These are phyloP conservation scores for Podabrus alpinus DNA, from an alignment of 2,888 invertebrate genomes.

Conservation along the genomic window DNA sequence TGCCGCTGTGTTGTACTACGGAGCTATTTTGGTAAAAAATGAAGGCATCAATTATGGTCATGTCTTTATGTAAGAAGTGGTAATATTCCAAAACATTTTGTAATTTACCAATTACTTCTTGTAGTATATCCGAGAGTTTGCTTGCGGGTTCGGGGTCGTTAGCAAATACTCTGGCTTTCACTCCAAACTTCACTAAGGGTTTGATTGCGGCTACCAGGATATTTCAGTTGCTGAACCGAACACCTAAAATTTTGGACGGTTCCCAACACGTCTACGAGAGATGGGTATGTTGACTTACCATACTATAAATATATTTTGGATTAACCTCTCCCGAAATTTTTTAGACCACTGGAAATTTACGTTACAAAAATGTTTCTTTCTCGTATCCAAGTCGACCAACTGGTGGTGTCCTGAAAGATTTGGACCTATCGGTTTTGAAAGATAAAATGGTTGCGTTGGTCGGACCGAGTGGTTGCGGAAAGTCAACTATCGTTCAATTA, in stretches of 20 bases:
- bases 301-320: background rate
- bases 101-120: background rate
- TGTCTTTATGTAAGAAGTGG: constrained; percentile 72
- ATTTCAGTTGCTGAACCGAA: constrained; percentile 64
- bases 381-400: constrained; percentile 78
- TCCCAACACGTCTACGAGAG: constrained; percentile 38
- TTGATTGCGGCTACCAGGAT: constrained; percentile 72
- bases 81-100: background rate
- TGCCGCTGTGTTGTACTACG: constrained; percentile 73
- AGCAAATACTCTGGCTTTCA: constrained; percentile 69
- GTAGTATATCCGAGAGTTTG: constrained; percentile 72
- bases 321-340: constrained; percentile 37
- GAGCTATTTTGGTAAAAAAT: constrained; percentile 67
- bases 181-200: constrained; percentile 82
- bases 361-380: constrained; percentile 71
- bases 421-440: background rate
- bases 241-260: constrained; percentile 61
- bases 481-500: constrained; percentile 70
- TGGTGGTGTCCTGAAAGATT: constrained; percentile 69
- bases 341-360: constrained; percentile 64
- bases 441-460: background rate
- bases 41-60: constrained; percentile 61
- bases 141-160: constrained; percentile 74
- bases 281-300: constrained; percentile 42
- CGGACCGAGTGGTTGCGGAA: constrained; percentile 82